These are phyloP conservation scores for Trichonephila clavipes DNA, from an alignment of 1,140 invertebrate genomes.

Conservation along the genomic window DNA sequence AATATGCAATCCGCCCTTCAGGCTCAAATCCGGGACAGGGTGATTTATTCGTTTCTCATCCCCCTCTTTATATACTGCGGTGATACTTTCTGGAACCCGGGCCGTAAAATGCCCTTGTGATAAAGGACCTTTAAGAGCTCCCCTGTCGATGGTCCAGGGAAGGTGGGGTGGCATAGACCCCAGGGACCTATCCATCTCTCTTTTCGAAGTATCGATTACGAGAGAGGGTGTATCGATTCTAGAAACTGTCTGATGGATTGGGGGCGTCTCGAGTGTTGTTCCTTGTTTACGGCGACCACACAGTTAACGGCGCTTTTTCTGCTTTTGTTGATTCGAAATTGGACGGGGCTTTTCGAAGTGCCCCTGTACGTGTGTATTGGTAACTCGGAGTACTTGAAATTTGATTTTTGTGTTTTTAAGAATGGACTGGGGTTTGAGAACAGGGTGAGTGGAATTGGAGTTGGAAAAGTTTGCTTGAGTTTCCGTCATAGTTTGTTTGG, in stretches of 20 bases:
- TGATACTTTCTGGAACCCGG: neutral
- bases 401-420: too few species aligned
- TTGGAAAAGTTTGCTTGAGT: neutral
- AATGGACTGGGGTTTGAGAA: neutral
- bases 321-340: slow-evolving; percentile 15
- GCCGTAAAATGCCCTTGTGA: slow-evolving; percentile 8
- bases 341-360: neutral
- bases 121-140: slow-evolving; percentile 47
- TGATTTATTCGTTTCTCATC: neutral
- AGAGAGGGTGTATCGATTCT: neutral
- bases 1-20: slow-evolving; percentile 8
- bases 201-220: slow-evolving; percentile 20
- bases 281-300: slow-evolving; percentile 18
- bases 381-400: neutral
- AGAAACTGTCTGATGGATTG: neutral
- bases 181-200: slow-evolving; percentile 32
- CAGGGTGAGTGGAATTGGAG: neutral
- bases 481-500: too few species aligned
- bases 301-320: neutral
- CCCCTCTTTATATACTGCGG: neutral
- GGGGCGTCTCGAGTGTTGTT: neutral
- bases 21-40: neutral
- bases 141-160: neutral
- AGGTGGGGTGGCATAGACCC: neutral
- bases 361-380: neutral